Base-by-base conservation (phyloP, 2,113 vertebrate species). In the Saguinus imperator region DNA sequence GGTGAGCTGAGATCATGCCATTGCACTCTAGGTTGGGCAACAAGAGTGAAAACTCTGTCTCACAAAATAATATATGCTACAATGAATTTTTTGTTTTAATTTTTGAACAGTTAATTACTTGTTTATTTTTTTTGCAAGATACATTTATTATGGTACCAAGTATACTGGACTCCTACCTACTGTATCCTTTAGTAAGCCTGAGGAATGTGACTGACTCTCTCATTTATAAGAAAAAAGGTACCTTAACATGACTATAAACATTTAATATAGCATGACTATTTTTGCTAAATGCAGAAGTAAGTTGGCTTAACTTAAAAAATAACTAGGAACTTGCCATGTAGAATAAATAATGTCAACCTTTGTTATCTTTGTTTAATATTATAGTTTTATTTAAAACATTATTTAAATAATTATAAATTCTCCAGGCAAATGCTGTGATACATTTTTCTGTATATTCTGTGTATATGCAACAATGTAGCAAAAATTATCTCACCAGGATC, bases 271-370 rank as follows among this genome's bases (percentile, higher is more conserved):
- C 18, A 25, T 37, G 29, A 48, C 14, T 76, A 32, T 32, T 32
- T 96, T 97, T 70, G 83, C 6, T 35, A 89, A 91, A 82, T 48
- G 13, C 20, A 75, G 16, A 68, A 91, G 85, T 23, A 84, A 82
- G 55, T 70, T 40, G 13, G 37, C 43, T 6, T 43, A 21, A 58
- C 70, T 89, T 84, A 82, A 25, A 43, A 93, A 40, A 64, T 20
- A 57, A 4, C 52, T 87, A 21, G 76, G 13, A 91, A 66, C 4
- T 20, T 11, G 11, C 4, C 4, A 37, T 0, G n/a, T 32, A 77
- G 29, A 70, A 64, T 23, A 21, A 83, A 35, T 2, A 81, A 57
- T 27, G 10, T 40, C 73, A 68, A 75, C 11, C 2, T 93, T 79
- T 88, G 2, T 35, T 11, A 84, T 50, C 4, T 32, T 50, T 61